Evolutionary conservation across 2,113 vertebrate species (phyloP).

Genomic region (Rhinopithecus roxellana): DNA sequence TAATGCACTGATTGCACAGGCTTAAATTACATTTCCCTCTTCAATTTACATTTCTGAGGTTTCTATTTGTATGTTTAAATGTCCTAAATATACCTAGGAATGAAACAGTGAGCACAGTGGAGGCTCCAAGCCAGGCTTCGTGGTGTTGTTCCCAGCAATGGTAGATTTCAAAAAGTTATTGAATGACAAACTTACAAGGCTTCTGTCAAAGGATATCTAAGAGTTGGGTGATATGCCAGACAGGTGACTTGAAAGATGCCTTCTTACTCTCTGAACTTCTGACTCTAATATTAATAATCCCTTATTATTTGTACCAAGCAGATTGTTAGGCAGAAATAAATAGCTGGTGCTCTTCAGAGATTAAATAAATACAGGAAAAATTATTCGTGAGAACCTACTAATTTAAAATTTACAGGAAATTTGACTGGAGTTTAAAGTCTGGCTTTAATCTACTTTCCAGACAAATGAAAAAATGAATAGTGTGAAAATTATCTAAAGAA

Average conservation of each 20-base stretch:
- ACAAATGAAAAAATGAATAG: conserved; percentile 13
- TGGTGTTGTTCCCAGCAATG: not conserved
- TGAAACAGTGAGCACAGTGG: not conserved
- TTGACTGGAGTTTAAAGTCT: not conserved
- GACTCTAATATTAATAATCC: not conserved
- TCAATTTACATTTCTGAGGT: not conserved
- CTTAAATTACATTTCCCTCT: conserved; percentile 17
- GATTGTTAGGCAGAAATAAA: not conserved
- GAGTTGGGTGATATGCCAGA: not conserved
- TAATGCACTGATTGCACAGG: not conserved
- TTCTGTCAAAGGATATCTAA: not conserved
- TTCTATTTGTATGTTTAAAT: not conserved
- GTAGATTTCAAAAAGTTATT: not conserved
- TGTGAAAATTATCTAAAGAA: not conserved
- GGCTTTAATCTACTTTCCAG: not conserved
- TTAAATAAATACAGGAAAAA: not conserved
- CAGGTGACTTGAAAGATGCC: not conserved
- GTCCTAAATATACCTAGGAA: not conserved
- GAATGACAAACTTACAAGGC: conserved; percentile 11
- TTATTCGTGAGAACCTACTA: not conserved
- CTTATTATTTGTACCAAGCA: not conserved
- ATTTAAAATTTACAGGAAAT: not conserved
- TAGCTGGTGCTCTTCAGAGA: not conserved
- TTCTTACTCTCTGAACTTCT: not conserved
- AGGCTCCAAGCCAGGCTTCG: not conserved